Conservation (phyloP, 92 coral and sea anemone species). For the Metridium senile region DNA sequence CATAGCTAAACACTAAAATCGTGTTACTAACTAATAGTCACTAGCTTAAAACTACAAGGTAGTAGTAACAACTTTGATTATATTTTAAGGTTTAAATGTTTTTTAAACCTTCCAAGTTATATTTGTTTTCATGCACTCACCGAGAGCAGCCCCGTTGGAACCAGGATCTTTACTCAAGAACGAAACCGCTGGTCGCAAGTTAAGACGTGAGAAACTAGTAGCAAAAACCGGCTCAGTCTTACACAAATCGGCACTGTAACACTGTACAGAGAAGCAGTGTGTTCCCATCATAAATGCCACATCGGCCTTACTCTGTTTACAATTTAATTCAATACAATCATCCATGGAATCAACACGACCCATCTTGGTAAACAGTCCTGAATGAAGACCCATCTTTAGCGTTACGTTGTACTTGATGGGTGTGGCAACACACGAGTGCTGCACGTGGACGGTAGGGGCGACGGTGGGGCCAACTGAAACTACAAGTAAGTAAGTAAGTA, state of each 20-base stretch:
- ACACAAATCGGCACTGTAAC: conserved; percentile 92
- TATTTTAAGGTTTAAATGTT: no score
- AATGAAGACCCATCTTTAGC: conserved; percentile 94
- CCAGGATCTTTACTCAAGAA: conserved; percentile 69
- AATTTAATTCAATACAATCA: conserved; percentile 93
- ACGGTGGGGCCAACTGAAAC: conserved; percentile 42
- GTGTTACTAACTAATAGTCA: no score
- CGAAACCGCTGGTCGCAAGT: conserved; percentile 85
- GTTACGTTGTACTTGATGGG: conserved; percentile 90
- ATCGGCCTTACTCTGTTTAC: conserved; percentile 78
- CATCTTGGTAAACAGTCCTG: conserved; percentile 83
- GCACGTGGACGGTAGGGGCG: conserved; percentile 51
- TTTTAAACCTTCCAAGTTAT: no score
- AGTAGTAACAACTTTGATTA: no score
- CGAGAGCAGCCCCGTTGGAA: conserved; percentile 44
- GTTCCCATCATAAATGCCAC: conserved; percentile 97
- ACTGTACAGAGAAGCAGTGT: conserved; percentile 91
- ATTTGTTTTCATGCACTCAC: conserved; percentile 50
- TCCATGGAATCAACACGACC: conserved; percentile 94
- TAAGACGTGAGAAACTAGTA: conserved; percentile 71
- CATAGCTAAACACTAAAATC: no score
- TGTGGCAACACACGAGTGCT: conserved; percentile 89
- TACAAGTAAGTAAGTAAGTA: background rate
- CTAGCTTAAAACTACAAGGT: no score
- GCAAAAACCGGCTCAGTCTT: conserved; percentile 86